Conservation (phyloP, 2,888 invertebrate genomes). For the Fragum sueziense region DNA sequence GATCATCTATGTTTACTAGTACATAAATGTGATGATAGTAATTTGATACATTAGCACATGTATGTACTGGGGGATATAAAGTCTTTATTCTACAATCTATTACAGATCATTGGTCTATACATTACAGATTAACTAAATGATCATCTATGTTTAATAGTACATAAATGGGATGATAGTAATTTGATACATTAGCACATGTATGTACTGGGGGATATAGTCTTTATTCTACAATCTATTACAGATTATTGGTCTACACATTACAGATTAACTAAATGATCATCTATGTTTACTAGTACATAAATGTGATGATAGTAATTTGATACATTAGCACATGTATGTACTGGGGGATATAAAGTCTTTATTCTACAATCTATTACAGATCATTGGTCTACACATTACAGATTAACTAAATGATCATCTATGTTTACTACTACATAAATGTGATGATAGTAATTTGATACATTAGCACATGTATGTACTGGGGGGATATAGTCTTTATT, state of each 20-base stretch:
- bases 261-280: background rate
- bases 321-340: background rate
- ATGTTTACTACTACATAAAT: no score
- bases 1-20: background rate
- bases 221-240: background rate
- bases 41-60: background rate
- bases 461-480: no score
- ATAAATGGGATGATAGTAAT: constrained; percentile 16
- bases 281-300: background rate
- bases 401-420: no score
- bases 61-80: background rate
- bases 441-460: no score
- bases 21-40: background rate
- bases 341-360: background rate
- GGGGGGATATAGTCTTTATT: no score
- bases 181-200: constrained; percentile 31
- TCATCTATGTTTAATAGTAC: constrained; percentile 19
- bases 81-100: background rate
- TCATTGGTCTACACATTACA: no score
- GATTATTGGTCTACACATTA: no score
- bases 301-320: background rate
- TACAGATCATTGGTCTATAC: no score
- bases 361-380: no score
- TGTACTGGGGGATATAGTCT: constrained; percentile 22
- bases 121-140: background rate